Percentiles rank a stretch among this genome's conserved stretches.
These are phyloP conservation scores for Didymodactylos carnosus DNA, from an alignment of 2,888 invertebrate species.

Conservation along the genomic window DNA sequence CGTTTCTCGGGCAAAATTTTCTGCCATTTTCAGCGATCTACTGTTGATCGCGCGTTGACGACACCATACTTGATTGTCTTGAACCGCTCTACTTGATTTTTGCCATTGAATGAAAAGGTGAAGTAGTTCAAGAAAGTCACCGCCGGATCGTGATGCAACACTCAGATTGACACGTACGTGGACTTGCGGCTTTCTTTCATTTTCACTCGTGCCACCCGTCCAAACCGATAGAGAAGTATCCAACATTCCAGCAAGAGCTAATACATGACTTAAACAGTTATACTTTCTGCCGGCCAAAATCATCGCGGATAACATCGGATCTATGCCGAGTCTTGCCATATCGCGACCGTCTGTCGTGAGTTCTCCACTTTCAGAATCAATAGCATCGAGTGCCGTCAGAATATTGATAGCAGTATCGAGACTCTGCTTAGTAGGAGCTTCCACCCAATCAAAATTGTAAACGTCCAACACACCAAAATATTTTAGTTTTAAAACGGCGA, in stretches of 20 bases:
- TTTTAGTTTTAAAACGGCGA: slow-evolving; percentile 25
- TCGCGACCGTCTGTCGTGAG: slow-evolving; percentile 16
- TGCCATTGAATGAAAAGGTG: not conserved
- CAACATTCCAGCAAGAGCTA: not conserved
- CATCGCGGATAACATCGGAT: slow-evolving; percentile 17
- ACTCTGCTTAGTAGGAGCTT: not conserved
- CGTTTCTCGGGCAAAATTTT: not conserved
- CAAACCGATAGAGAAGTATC: not conserved
- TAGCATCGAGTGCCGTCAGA: slow-evolving; percentile 17
- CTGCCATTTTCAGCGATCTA: not conserved
- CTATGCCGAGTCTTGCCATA: slow-evolving; percentile 17
- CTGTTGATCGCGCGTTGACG: not conserved
- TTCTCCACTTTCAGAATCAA: slow-evolving; percentile 11
- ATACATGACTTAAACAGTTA: not conserved
- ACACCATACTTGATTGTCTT: not conserved
- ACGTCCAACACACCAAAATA: not conserved
- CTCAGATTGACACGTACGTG: not conserved
- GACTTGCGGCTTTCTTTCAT: not conserved
- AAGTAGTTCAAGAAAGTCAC: not conserved
- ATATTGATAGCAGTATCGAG: slow-evolving; percentile 15
- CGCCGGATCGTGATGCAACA: not conserved
- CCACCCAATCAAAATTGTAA: not conserved
- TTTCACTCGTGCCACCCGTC: not conserved
- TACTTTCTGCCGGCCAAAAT: not conserved
- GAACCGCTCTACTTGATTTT: not conserved